Evolutionary conservation across 2,888 invertebrate species (phyloP), one percentile per base, ranked within the genome.

Genomic region (Polymixis flavicincta): DNA sequence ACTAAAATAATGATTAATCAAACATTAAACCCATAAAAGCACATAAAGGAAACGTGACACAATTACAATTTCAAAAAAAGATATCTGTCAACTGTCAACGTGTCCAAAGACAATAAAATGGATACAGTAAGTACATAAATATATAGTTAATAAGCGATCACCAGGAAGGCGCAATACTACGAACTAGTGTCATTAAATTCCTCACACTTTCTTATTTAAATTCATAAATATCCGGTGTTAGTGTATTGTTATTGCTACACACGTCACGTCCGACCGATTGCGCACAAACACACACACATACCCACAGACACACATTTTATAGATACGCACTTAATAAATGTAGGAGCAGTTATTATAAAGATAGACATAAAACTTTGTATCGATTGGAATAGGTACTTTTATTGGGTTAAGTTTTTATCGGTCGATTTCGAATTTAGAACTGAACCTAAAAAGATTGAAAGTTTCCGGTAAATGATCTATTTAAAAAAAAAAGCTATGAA

Each of bases 211-310:
- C 96, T 94, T 94, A 96, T 96, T 96, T 94, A 95, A 95, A 96
- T 96, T 96, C 95, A 96, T 96, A 96, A 95, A 96, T 96, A 95
- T 96, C 96, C 96, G 96, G 96, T 96, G 95, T 92, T 92, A 92
- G 93, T 92, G 90, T 91, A 90, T 90, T 91, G 89, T 88, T 90
- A 93, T 95, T 95, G 92, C 90, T 88, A 95, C 85, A 86, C 94
- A 77, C 81, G 86, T 92, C 96, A 96, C 96, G 96, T 94, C 90
- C 93, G 93, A 93, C 92, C 94, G 94, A 94, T 94, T 93, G 95
- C 94, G 93, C 93, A 93, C 93, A 93, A 91, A 90, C 92, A 91
- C 87, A 90, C 84, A 89, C 90, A 90, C 89, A 90, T 88, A 90
- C 90, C 88, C 86, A 90, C 85, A 93, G 90, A 92, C 91, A 93